Base-by-base conservation (phyloP, 2,797 vertebrate species). In the Periparus ater region DNA sequence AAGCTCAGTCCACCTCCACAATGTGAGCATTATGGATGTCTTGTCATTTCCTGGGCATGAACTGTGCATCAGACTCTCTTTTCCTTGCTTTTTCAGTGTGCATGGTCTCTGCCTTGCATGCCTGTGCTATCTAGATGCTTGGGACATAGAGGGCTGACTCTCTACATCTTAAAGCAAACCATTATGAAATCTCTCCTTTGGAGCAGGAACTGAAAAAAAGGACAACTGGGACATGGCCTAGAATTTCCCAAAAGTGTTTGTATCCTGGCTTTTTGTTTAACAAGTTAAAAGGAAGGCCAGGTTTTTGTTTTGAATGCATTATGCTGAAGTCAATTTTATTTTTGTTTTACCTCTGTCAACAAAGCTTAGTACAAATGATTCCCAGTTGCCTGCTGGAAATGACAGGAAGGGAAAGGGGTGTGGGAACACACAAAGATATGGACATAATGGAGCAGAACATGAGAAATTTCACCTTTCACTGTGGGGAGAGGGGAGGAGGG, bases 331-430 rank as follows among this genome's bases (percentile, higher is more conserved):
- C 32, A 44, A 38, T 85, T 95, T 93, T 93, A 84, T 92, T 95
- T 93, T 89, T 85, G 63, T 62, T 72, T 72, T 88, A 62, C 66
- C 54, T 91, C 51, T 86, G 62, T 88, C 86, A 91, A 89, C 74
- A 87, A 85, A 82, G 45, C 71, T 82, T 89, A 65, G 78, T 57
- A 47, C 34, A 76, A 94, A 51, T 44, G 63, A 92, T 85, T 85
- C 60, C 55, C 83, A 54, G 44, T 79, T 89, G 92, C 88, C 74
- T 90, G 42, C 67, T 95, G 75, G 67, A 92, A 95, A 87, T 83
- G 95, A 91, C 92, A 94, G 93, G 93, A 93, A 95, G 61, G 60
- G 85, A 95, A 82, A 92, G 11, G 62, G 63, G 38, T 82, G 71
- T 94, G 92, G 77, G 86, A 95, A 77, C 83, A 70, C 51, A 80